Evolutionary conservation across 2,888 invertebrate species (phyloP), one percentile per base, ranked within the genome.

Genomic region (Phortica okadai): DNA sequence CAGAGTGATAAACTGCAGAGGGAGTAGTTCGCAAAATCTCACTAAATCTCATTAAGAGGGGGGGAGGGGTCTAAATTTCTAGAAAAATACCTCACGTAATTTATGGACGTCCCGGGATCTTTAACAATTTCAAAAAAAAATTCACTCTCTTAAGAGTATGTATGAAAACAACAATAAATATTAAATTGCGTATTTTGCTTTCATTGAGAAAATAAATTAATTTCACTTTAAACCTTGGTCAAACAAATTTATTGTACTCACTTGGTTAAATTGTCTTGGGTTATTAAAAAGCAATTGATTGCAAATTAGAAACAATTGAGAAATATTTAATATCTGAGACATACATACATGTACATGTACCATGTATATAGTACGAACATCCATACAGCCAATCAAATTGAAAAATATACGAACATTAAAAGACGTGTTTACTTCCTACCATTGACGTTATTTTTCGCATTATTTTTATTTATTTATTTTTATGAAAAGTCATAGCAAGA

Each of bases 221-320:
- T 84, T 83, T 85, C 83, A 83, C 84, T 86, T 88, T 78, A 81
- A 82, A 82, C 84, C 84, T 84, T 75, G 72, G 75, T 73, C 74
- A 59, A 74, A 74, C 21, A 74, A 56, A 42, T 58, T 73, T 33
- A 44, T 58, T 59, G 59, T 41, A 73, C 44, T 73, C 25, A 54
- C 73, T 41, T 45, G 59, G 16, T 8, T 6, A 16, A 73, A 56
- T 62, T 64, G 74, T 74, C 45, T 59, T 73, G 25, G 45, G 25
- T 41, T 67, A 74, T 74, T 74, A 67, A 74, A 74, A 67, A 69
- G 84, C 85, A 83, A 86, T 86, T 86, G 86, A 86, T 78, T 83
- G 82, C 83, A 88, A 86, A 86, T 86, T 82, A 86, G 85, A 86
- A 85, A 81, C 87, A 86, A 86, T 86, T 88, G 86, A 86, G 74